Evolutionary conservation across 1,140 invertebrate genomes (phyloP).

Genomic region (Papilio aristodemus): DNA sequence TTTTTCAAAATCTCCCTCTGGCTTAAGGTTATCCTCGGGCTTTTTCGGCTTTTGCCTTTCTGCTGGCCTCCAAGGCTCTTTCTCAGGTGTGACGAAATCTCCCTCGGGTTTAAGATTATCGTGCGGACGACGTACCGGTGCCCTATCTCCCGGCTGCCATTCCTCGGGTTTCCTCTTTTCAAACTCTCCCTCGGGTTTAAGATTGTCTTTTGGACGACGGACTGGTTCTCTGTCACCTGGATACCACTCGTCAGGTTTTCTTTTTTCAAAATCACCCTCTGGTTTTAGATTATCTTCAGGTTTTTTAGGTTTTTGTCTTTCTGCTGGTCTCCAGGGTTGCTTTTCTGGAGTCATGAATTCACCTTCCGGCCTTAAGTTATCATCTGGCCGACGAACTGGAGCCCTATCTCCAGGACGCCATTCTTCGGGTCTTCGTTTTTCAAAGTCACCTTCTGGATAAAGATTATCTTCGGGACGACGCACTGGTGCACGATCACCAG

Average conservation of each 20-base stretch:
- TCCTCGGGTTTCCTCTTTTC: conserved; percentile 66
- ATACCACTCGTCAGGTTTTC: conserved; percentile 80
- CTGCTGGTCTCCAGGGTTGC: conserved; percentile 68
- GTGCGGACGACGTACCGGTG: conserved; percentile 54
- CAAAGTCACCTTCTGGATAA: conserved; percentile 82
- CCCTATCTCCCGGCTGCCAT: conserved; percentile 69
- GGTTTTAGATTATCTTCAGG: conserved; percentile 78
- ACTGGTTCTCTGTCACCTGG: conserved; percentile 68
- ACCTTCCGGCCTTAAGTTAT: conserved; percentile 82
- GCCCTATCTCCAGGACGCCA: conserved; percentile 81
- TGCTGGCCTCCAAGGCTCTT: conserved; percentile 80
- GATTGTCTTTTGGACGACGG: conserved; percentile 75
- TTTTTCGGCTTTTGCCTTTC: conserved; percentile 81
- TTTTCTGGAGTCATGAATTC: conserved; percentile 68
- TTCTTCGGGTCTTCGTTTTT: conserved; percentile 68
- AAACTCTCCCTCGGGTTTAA: conserved; percentile 76
- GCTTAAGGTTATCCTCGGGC: conserved; percentile 79
- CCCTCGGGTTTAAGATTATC: conserved; percentile 67
- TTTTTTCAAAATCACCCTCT: conserved; percentile 78
- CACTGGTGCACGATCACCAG: conserved; percentile 80
- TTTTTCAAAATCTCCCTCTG: conserved; percentile 85
- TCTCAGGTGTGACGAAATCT: conserved; percentile 69
- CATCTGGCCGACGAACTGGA: conserved; percentile 77
- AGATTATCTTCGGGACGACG: conserved; percentile 82
- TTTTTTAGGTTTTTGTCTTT: conserved; percentile 44